Evolutionary conservation across 2,888 invertebrate species (phyloP), one percentile per base, ranked within the genome.

Genomic region (Meteorus cinctellus): DNA sequence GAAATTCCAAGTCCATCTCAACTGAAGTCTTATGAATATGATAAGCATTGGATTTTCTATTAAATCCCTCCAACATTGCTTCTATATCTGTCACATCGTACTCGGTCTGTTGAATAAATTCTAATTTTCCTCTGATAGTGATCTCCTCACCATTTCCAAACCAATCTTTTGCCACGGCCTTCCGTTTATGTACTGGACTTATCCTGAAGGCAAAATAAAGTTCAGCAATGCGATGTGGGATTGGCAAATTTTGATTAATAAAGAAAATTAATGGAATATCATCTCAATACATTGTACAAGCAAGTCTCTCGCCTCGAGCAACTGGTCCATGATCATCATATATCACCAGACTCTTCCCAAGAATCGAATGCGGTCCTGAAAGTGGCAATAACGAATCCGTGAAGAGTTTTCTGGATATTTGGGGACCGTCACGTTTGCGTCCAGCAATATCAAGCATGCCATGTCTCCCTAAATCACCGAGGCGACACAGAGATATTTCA

Each of bases 321-420:
- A 94, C 93, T 0, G 97, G 97, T 0, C 96, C 96, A 85, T 95
- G 93, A 86, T 97, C 97, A 86, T 96, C 97, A 84, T 95, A 96
- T 68, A 98, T 92, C 1, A 97, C 96, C 45, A 98, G 90, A 8
- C 97, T 96, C 87, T 94, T 95, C 68, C 95, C 96, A 84, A 97
- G 86, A 83, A 96, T 92, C 80, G 93, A 93, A 84, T 93, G 91
- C 19, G 92, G 92, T 16, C 98, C 98, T 12, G 93, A 93, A 10
- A 98, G 90, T 0, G 96, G 94, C 45, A 97, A 84, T 84, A 93
- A 91, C 0, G 92, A 90, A 89, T 97, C 98, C 0, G 96, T 96
- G 90, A 96, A 96, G 83, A 97, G 91, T 67, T 92, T 92, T 63
- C 96, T 92, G 16, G 96, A 95, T 24, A 95, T 89, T 34, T 90